These are phyloP conservation scores for Mythimna impura DNA, from an alignment of 2,888 invertebrate genomes.

Conservation along the genomic window DNA sequence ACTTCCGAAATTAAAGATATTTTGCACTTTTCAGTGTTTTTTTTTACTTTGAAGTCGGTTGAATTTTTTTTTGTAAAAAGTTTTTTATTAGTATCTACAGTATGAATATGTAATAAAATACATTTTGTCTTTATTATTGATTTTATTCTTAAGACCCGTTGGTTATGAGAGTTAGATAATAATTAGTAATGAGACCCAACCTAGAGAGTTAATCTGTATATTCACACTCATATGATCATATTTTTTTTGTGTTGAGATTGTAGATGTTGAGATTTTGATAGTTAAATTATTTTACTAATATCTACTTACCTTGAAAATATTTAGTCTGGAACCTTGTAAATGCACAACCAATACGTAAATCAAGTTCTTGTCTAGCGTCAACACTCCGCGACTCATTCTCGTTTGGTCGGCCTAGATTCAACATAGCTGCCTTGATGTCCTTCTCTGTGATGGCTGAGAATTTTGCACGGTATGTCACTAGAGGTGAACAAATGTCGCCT, in stretches of 20 bases:
- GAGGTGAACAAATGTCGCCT: conserved; percentile 91
- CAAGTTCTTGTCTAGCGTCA: conserved; percentile 98
- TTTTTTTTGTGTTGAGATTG: background rate
- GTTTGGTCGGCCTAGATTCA: conserved; percentile 95
- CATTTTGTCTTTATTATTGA: no score
- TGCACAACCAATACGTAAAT: conserved; percentile 99
- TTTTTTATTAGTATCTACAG: no score
- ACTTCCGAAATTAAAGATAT: no score
- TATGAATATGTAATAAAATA: no score
- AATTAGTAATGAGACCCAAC: no score
- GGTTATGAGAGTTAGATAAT: no score
- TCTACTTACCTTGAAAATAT: conserved; percentile 95
- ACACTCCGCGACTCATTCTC: conserved; percentile 99
- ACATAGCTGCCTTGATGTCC: conserved; percentile 98
- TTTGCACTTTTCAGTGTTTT: no score
- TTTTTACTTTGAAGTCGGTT: no score
- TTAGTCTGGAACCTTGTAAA: conserved; percentile 99
- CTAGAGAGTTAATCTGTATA: no score
- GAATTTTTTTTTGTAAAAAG: no score
- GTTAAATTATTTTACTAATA: background rate
- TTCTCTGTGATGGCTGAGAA: conserved; percentile 99
- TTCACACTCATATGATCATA: no score
- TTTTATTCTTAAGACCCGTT: no score
- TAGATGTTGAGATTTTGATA: background rate
- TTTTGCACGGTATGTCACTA: conserved; percentile 95